phyloP scores from a whole-genome alignment of 2,113 vertebrate genomes.

The Sinocyclocheilus grahami region DNA sequence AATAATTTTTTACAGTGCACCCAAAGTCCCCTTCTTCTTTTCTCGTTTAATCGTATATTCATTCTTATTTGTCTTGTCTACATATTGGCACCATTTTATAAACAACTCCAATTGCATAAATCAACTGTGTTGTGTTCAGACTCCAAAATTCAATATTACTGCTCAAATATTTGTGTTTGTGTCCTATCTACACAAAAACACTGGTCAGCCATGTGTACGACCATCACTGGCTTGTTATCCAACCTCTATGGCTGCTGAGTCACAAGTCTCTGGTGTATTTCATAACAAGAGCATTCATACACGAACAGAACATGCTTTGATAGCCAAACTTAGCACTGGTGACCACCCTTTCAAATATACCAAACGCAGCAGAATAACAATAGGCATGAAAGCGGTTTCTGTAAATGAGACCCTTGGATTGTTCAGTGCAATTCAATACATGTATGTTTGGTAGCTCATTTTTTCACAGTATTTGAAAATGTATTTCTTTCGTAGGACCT shows the following conservation, averaged over 20 bases:
- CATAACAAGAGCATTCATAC: background rate
- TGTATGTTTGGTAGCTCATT: background rate
- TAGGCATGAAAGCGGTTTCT: background rate
- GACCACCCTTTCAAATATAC: background rate
- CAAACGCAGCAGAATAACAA: background rate
- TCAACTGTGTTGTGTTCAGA: background rate
- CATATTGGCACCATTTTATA: background rate
- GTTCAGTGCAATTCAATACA: background rate
- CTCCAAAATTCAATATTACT: background rate
- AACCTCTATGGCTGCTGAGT: conserved; percentile 26
- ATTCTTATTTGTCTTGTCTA: background rate
- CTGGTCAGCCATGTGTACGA: background rate
- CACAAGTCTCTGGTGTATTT: conserved; percentile 40
- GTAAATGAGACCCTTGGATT: background rate
- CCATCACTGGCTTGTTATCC: background rate
- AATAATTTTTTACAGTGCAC: no score
- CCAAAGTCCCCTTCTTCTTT: no score
- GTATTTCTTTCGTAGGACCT: background rate
- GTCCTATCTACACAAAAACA: background rate
- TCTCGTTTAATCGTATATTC: background rate
- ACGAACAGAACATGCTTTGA: background rate
- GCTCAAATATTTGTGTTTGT: background rate
- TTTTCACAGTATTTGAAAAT: background rate
- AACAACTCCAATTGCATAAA: no score
- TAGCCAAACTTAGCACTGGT: background rate